Base-by-base conservation (phyloP, 2,113 vertebrate species). In the Thomomys bottae region DNA sequence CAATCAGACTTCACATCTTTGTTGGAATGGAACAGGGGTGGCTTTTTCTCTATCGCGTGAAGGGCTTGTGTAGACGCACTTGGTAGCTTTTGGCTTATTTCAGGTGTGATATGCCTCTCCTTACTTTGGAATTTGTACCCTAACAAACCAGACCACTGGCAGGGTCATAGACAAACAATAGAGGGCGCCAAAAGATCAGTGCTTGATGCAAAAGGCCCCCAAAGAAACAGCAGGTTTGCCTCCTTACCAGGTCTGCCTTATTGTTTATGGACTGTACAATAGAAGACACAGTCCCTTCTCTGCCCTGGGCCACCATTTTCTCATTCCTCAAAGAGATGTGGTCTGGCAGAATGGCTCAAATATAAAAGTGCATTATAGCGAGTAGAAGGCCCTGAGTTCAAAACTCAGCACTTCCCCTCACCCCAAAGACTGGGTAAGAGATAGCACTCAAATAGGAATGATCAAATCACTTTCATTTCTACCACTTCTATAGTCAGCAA, bases 131-230 rank as follows among this genome's bases (percentile, higher is more conserved):
- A 6, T 82, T 67, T 15, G 14, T 30, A 5, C 6, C 15, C 36
- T 7, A 26, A 57, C 45, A 34, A 79, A 45, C 6, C 64, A 49
- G 36, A n/a, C 23, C 54, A 3, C 38, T 7, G 67, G 23, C 75
- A 70, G 59, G 64, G 45, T 63, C 26, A 1, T 4, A 18, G 42
- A 10, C 77, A 61, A 92, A 80, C 94, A 80, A 77, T 36, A 96
- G 96, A 95, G 94, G 96, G 96, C 57, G 49, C 72, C 10, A 68
- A 87, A 80, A 63, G 84, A 93, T 63, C 30, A 49, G 45, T 23
- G 64, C 86, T 77, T 73, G 71, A 40, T 20, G 28, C 3, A n/a
- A 66, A 82, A 9, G 14, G 42, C 5, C 3, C 0, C 7, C 18
- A 72, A 94, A 20, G 6, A 15, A 2, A 68, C 26, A 21, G 66